Base-by-base conservation (phyloP, 1,140 invertebrate species). In the Drosophila eugracilis region DNA sequence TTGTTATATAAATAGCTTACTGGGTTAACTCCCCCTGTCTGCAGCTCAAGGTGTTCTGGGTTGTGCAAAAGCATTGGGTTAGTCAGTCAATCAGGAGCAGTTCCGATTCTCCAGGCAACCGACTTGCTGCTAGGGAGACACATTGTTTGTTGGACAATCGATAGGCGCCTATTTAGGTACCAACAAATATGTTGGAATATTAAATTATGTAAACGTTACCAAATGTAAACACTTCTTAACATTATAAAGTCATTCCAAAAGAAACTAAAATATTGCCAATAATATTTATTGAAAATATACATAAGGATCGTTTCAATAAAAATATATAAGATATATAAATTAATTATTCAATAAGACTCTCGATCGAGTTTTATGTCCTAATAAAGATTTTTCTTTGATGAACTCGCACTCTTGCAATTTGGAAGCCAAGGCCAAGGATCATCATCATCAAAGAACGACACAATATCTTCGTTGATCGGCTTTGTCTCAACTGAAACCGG, bases 51-150 rank as follows among this genome's bases (percentile, higher is more conserved):
- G 7, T 19, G 9, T 55, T 36, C 10, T 17, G 10, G 21, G 21
- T 59, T 59, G 55, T 59, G 53, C 19, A 0, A 49, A 49, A n/a
- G n/a, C 26, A 57, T 50, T 57, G 30, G 55, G 55, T 58, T 54
- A 58, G 55, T 58, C 44, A 54, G 55, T 54, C 15, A 36, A 26
- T 17, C 14, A 5, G 24, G 5, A 47, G 19, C 14, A 14, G 19
- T n/a, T 10, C 9, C 4, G 10, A 9, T 21, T 36, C 9, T 12
- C 55, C 49, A 36, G 55, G 49, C 55, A 59, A 59, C 55, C 55
- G 30, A 7, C 3, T 21, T 15, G 55, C 48, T 58, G 55, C 55
- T 58, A 58, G 30, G 55, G 21, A 58, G 30, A 10, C 21, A 53
- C 22, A 1, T 58, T 58, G 55, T 59, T 59, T 59, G 22, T 26